Percentiles rank a stretch among this genome's conserved stretches.
Evolutionary conservation across 2,113 vertebrate species (phyloP).

Genomic region (Scortum barcoo): DNA sequence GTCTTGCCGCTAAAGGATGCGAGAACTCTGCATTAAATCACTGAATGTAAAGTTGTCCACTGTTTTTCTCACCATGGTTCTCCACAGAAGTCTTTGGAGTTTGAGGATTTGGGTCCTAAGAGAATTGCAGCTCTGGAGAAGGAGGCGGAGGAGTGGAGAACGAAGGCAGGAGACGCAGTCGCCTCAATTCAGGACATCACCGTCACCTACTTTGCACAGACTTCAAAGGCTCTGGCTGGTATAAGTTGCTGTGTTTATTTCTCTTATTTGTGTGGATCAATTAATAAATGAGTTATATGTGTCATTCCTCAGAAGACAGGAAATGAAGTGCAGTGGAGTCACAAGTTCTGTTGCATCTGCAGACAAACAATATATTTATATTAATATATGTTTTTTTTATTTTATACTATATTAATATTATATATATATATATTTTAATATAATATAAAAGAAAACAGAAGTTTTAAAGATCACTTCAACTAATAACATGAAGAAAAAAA

Average conservation of each 20-base stretch:
- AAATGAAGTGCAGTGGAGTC: neutral
- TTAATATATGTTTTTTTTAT: neutral
- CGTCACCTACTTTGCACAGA: conserved; percentile 94
- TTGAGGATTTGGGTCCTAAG: conserved; percentile 91
- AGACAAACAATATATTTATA: neutral
- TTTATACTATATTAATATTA: neutral
- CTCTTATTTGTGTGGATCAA: conserved; percentile 18
- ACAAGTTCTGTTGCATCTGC: neutral
- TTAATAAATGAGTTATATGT: conserved; percentile 11
- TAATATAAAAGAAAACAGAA: neutral
- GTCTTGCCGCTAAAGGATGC: no score
- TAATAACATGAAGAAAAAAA: neutral
- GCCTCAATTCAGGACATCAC: conserved; percentile 95
- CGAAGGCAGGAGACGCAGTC: conserved; percentile 87
- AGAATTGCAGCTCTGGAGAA: conserved; percentile 89
- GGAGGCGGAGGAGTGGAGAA: conserved; percentile 91
- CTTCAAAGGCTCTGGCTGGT: conserved; percentile 91
- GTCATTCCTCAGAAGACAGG: neutral
- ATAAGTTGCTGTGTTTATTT: conserved; percentile 42
- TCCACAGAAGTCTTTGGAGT: conserved; percentile 91
- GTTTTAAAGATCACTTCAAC: neutral
- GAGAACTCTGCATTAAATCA: no score
- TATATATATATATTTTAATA: neutral
- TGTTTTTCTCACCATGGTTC: neutral
- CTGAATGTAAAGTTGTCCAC: neutral